Conservation (phyloP, 2,888 invertebrate species). For the Drosophila prolongata region DNA sequence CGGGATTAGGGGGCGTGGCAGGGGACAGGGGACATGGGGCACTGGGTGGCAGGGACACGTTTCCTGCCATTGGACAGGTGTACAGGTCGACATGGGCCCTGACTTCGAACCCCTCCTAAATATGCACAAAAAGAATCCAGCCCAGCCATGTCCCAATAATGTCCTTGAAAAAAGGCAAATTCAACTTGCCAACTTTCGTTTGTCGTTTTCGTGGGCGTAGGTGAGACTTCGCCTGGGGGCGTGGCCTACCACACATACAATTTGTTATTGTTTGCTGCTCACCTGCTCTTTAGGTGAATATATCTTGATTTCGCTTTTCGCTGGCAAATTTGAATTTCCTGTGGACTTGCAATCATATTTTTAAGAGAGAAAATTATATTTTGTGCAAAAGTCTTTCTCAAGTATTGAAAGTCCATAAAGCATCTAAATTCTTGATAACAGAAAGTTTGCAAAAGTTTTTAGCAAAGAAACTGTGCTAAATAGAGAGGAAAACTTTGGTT, state of each 20-base stretch:
- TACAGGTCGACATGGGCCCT: slow-evolving; percentile 40
- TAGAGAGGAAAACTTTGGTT: slow-evolving; percentile 7
- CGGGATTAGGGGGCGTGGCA: slow-evolving; percentile 48
- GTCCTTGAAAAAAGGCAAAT: slow-evolving; percentile 65
- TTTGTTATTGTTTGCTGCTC: slow-evolving; percentile 46
- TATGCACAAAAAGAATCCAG: slow-evolving; percentile 23
- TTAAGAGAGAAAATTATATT: slow-evolving; percentile 5
- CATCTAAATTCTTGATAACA: slow-evolving; percentile 32
- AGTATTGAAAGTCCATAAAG: slow-evolving; percentile 23
- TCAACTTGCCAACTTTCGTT: slow-evolving; percentile 43
- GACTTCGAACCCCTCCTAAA: slow-evolving; percentile 16
- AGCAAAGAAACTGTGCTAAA: background rate
- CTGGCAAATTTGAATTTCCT: slow-evolving; percentile 20
- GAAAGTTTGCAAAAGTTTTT: slow-evolving; percentile 16
- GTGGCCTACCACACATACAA: slow-evolving; percentile 24
- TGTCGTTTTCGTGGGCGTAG: slow-evolving; percentile 38
- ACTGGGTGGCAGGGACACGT: slow-evolving; percentile 36
- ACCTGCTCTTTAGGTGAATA: background rate
- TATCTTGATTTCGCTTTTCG: slow-evolving; percentile 16
- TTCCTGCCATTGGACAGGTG: slow-evolving; percentile 62
- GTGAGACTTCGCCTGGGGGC: slow-evolving; percentile 15
- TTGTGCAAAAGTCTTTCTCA: background rate
- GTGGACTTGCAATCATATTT: slow-evolving; percentile 17
- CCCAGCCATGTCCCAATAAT: slow-evolving; percentile 56
- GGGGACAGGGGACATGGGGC: slow-evolving; percentile 1